Percentiles rank a stretch among this genome's conserved stretches.
These are phyloP conservation scores for Petrophora chlorosata DNA, from an alignment of 2,888 invertebrate species.

Conservation along the genomic window DNA sequence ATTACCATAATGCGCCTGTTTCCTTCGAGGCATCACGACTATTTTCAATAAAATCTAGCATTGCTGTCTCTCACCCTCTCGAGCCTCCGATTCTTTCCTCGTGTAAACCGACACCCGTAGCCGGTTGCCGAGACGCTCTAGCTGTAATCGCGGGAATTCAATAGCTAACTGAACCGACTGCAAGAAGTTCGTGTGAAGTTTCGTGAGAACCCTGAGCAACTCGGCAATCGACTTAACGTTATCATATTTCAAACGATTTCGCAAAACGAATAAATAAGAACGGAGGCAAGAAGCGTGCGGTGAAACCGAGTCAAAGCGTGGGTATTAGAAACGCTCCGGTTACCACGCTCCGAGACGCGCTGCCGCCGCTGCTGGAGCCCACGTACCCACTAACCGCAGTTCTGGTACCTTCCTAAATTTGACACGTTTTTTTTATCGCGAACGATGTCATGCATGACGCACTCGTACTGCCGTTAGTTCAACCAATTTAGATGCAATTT, in stretches of 20 bases:
- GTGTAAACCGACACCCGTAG: constrained; percentile 57
- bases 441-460: too few species aligned
- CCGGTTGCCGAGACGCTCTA: constrained; percentile 46
- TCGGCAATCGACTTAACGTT: constrained; percentile 73
- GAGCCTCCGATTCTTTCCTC: constrained; percentile 41
- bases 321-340: constrained; percentile 84
- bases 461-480: too few species aligned
- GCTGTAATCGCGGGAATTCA: constrained; percentile 69
- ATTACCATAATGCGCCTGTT: constrained; percentile 62
- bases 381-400: neutral
- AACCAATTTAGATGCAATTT: too few species aligned
- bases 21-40: constrained; percentile 32
- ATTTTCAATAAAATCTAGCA: constrained; percentile 31
- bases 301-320: constrained; percentile 82
- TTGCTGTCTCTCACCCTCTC: constrained; percentile 18
- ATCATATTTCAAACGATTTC: constrained; percentile 83
- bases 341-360: constrained; percentile 68
- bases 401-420: neutral
- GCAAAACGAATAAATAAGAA: constrained; percentile 82
- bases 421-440: neutral
- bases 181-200: constrained; percentile 77
- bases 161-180: constrained; percentile 67
- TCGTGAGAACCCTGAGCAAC: constrained; percentile 70
- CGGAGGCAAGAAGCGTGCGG: constrained; percentile 81
- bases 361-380: constrained; percentile 42